A percentile compares a stretch with the other conserved stretches of the same genome.
These are phyloP conservation scores for Scaptomyza reducta DNA, from an alignment of 2,888 invertebrate genomes.

Conservation along the genomic window DNA sequence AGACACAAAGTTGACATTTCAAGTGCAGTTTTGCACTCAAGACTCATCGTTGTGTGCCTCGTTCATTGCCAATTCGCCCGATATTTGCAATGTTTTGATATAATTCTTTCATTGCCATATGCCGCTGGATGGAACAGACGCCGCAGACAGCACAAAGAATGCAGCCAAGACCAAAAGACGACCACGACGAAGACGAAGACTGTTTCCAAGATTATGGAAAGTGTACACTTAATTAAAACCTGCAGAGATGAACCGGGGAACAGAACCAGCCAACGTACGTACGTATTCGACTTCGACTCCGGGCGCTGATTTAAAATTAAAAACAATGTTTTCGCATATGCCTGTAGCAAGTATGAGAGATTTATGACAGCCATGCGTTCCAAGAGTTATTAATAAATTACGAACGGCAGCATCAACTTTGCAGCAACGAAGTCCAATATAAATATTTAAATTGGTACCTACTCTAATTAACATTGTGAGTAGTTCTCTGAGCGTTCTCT, in stretches of 20 bases:
- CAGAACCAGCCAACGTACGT: neutral
- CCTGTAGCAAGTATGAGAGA: constrained; percentile 66
- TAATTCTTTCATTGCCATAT: constrained; percentile 73
- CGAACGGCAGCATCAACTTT: constrained; percentile 28
- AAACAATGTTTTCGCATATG: constrained; percentile 60
- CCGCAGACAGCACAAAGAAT: constrained; percentile 36
- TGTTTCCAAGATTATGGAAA: constrained; percentile 45
- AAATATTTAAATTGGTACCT: constrained; percentile 71
- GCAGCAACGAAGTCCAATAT: constrained; percentile 29
- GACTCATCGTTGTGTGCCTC: constrained; percentile 19
- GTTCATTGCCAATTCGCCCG: constrained; percentile 6
- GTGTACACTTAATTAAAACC: constrained; percentile 73
- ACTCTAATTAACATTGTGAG: constrained; percentile 63
- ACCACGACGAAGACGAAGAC: constrained; percentile 2
- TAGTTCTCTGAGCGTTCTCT: constrained; percentile 16
- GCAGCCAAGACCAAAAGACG: constrained; percentile 20
- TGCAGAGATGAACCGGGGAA: constrained; percentile 30
- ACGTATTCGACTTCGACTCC: constrained; percentile 29
- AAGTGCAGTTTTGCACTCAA: constrained; percentile 69
- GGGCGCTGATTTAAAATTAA: constrained; percentile 65
- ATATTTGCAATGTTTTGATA: constrained; percentile 67
- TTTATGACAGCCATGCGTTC: constrained; percentile 72
- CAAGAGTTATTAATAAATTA: constrained; percentile 70
- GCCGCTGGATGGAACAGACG: constrained; percentile 28
- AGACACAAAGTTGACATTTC: constrained; percentile 78